Evolutionary conservation across 2,888 invertebrate species (phyloP).

Genomic region (Branchellion lobata): DNA sequence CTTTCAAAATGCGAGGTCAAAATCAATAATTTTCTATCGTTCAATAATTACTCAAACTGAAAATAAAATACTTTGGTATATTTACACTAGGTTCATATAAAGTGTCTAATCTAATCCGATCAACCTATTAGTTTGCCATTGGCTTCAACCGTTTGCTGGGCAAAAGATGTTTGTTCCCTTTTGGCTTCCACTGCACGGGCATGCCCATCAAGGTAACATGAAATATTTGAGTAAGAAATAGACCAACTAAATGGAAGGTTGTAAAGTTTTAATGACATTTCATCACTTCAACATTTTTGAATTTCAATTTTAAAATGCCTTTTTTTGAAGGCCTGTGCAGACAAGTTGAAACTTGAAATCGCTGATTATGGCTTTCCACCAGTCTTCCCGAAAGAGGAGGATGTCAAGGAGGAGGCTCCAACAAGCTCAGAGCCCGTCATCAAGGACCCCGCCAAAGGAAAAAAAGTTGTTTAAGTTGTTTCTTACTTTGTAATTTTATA

Average conservation of each 20-base stretch:
- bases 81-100: not conserved
- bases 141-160: conserved; percentile 90
- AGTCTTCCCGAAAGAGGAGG: conserved; percentile 71
- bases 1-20: conserved; percentile 90
- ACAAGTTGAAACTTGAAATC: conserved; percentile 91
- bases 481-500: too few species aligned
- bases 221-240: not conserved
- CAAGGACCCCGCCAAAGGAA: conserved; percentile 86
- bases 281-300: too few species aligned
- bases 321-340: conserved; percentile 78
- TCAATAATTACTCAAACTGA: conserved; percentile 16
- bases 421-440: conserved; percentile 63
- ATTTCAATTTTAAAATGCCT: too few species aligned
- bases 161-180: conserved; percentile 87
- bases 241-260: not conserved
- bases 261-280: not conserved
- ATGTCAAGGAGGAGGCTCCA: conserved; percentile 61
- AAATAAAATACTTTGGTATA: too few species aligned
- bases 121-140: conserved; percentile 75
- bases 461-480: conserved; percentile 67
- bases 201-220: conserved; percentile 85
- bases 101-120: not conserved
- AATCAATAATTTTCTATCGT: not conserved
- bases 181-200: conserved; percentile 97
- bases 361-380: conserved; percentile 89